Conservation (phyloP, 2,113 vertebrate genomes). For the Setophaga coronata region DNA sequence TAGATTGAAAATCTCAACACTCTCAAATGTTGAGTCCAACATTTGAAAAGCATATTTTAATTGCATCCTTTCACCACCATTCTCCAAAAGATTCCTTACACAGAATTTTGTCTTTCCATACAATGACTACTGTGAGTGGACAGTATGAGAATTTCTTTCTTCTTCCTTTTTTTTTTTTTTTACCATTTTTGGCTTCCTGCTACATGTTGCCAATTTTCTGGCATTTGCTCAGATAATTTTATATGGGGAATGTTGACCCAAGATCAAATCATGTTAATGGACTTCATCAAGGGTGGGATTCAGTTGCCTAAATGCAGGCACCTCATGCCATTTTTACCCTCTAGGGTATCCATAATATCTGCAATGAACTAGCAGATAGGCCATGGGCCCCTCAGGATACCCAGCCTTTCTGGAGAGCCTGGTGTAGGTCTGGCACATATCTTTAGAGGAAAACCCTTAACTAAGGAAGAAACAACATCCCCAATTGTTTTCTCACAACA, state of each 20-base stretch:
- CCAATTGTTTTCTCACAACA: accelerated
- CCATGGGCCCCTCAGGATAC: slow-evolving; percentile 1
- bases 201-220: neutral
- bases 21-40: neutral
- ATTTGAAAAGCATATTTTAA: slow-evolving; percentile 23
- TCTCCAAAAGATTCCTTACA: slow-evolving; percentile 38
- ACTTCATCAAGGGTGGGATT: neutral
- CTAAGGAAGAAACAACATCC: neutral
- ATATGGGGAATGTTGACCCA: neutral
- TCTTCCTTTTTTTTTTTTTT: neutral
- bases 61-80: slow-evolving; percentile 40
- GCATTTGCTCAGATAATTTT: neutral
- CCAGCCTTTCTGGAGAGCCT: slow-evolving; percentile 4
- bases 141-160: neutral
- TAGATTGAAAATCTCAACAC: slow-evolving; percentile 61
- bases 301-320: neutral
- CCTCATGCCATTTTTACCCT: neutral
- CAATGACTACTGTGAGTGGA: neutral
- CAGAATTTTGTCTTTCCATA: neutral
- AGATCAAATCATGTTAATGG: neutral
- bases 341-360: neutral
- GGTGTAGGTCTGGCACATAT: neutral
- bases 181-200: neutral
- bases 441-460: neutral
- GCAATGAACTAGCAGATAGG: neutral